Base-by-base conservation (phyloP, 2,113 vertebrate genomes). In the Cololabis saira region DNA sequence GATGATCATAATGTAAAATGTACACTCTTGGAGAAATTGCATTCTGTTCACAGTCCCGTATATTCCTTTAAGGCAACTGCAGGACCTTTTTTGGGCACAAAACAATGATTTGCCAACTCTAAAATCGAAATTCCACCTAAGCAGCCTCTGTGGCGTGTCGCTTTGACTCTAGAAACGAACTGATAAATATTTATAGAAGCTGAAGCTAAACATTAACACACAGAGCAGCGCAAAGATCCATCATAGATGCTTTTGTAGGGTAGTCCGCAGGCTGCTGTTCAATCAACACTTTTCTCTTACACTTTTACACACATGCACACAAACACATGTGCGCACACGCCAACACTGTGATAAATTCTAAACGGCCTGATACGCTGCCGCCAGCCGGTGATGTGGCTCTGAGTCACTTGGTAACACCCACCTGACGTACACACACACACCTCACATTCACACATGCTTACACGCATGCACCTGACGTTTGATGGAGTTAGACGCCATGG, bases 401-500 rank as follows among this genome's bases (percentile, higher is more conserved):
- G 85, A 89, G 83, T 90, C 83, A 89, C 78, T 82, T 49, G 55
- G 79, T 87, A 80, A 83, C 84, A 86, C 85, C 78, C 82, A 85
- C 87, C 67, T 58, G 55, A 71, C 73, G 74, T 27, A 67, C 62
- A 70, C 69, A 67, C 53, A 69, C 44, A 66, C 60, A 27, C 48
- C 42, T 53, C 54, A 17, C 69, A 56, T 45, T 44, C 74, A 69
- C 72, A 82, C 64, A 76, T 64, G 57, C 63, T 60, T 66, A 40
- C 41, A 67, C 6, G 60, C 74, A 76, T 18, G 59, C 80, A 86
- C 85, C 78, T 88, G 89, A 86, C 69, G 77, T 89, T 90, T 91
- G 87, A 88, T 88, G 84, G 89, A 87, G 82, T 88, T 78, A 81
- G 85, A 81, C 74, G 30, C 85, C 88, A 91, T 91, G 85, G 88